Evolutionary conservation across 64 coral and sea anemone species (phyloP), one percentile per base, ranked within the genome.

Genomic region (Porites australiensis): DNA sequence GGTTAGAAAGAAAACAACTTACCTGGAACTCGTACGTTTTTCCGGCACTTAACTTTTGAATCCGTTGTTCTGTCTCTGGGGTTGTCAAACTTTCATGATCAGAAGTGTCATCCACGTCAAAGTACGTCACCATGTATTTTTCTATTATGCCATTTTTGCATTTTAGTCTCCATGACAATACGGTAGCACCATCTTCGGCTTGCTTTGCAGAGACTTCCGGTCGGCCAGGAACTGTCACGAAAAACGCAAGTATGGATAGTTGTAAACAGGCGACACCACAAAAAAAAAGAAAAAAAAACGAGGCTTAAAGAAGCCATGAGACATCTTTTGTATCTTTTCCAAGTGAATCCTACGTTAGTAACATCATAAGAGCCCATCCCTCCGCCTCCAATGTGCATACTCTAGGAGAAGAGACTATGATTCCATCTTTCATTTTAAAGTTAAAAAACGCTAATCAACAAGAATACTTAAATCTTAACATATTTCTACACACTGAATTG

Each of bases 1-100:
- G 18, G 27, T 37, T 37, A 1, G 4, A 6, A 80, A 82, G 37
- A 6, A 4, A 1, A 73, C 5, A 13, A 58, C 15, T 23, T 63
- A 82, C 79, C 57, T 82, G 0, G 3, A 82, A 82, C 9, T 60
- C 4, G 48, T 60, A 82, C 2, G 54, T 65, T 82, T 82, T 82
- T 65, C 62, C 62, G 1, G 79, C 52, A 53, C 7, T 18, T 15
- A 82, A 13, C 6, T 76, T 37, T 4, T 79, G 53, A 62, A 82
- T 44, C 62, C 6, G 54, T n/a, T 9, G 0, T 19, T 82, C 52
- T 0, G 22, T 82, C 15, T 16, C 21, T 13, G 59, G 4, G 0
- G 79, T 82, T 4, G 0, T 65, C 1, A 27, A 12, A 58, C 20
- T 44, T 19, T 62, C 43, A 14, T 2, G 45, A 10, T 82, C 79